Evolutionary conservation across 2,888 invertebrate genomes (phyloP), one percentile per base, ranked within the genome.

Genomic region (Polymixis lichenea): DNA sequence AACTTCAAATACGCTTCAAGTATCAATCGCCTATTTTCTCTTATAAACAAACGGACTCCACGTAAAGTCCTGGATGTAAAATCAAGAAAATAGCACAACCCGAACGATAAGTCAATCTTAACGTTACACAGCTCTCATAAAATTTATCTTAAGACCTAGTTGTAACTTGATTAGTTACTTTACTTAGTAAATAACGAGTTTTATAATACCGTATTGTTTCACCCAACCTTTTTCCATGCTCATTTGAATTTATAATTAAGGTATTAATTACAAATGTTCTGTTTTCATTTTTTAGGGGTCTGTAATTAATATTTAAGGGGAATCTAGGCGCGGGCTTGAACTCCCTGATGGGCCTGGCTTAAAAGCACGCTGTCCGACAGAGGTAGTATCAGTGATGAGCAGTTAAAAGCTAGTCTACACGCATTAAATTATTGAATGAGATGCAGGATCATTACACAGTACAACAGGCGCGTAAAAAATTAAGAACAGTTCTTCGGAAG

Each of bases 141-240:
- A 62, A 8, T 83, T 82, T 78, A 78, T 77, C 77, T 32, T n/a
- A 22, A 69, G 32, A 58, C 80, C 79, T 58, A 53, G 68, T 69
- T 60, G 0, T 19, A 3, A n/a, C n/a, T 49, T 55, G 62, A 83
- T 82, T 55, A 67, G 46, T 60, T 6, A 51, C 15, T 64, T 64
- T 22, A 28, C 38, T 62, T 53, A 64, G 74, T 77, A 73, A 62
- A 46, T 69, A 73, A 82, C 56, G 28, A 71, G 58, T 61, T 84
- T 69, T 53, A 62, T 80, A 77, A 85, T 62, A 74, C 68, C 2
- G 56, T 82, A 85, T 77, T 83, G 85, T 82, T 85, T 69, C 28
- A 71, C 11, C 13, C 25, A 43, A 65, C 70, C 70, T 73, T 58
- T 77, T 82, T 83, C 53, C 43, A 73, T 71, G 85, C 32, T 71